Conservation (phyloP, 92 coral and sea anemone genomes). For the Parazoanthus atlanticus region DNA sequence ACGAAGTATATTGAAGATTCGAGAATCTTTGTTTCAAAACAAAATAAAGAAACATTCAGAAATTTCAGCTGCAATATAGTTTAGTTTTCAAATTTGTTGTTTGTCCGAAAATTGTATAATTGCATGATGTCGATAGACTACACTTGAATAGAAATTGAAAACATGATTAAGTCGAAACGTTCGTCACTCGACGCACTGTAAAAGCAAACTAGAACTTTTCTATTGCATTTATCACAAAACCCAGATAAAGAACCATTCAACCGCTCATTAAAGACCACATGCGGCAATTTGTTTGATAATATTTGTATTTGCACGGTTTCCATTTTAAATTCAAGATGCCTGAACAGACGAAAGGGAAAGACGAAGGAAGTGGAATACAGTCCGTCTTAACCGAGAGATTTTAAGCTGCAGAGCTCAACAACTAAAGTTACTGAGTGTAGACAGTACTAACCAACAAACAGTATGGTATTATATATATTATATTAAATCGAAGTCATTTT, state of each 20-base stretch:
- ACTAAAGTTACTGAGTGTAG: background rate
- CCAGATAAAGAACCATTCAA: background rate
- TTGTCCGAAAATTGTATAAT: too few relatives aligned
- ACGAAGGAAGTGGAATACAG: background rate
- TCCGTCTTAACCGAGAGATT: background rate
- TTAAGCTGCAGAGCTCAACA: background rate
- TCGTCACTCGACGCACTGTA: background rate
- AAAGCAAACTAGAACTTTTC: background rate
- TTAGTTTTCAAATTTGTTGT: background rate
- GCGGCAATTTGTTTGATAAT: background rate
- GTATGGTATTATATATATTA: background rate
- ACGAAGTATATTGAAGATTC: background rate
- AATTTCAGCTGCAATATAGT: background rate
- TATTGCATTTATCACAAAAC: background rate
- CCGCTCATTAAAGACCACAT: constrained; percentile 28
- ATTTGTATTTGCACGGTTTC: background rate
- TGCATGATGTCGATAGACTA: background rate
- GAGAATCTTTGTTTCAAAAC: background rate
- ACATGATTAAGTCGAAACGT: background rate
- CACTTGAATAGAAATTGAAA: background rate
- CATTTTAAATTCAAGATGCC: background rate
- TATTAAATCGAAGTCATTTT: background rate
- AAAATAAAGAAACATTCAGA: background rate
- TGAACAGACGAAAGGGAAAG: background rate
- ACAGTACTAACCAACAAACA: background rate